Evolutionary conservation across 2,797 vertebrate species (phyloP).

Genomic region (Atherinosoma microstoma): DNA sequence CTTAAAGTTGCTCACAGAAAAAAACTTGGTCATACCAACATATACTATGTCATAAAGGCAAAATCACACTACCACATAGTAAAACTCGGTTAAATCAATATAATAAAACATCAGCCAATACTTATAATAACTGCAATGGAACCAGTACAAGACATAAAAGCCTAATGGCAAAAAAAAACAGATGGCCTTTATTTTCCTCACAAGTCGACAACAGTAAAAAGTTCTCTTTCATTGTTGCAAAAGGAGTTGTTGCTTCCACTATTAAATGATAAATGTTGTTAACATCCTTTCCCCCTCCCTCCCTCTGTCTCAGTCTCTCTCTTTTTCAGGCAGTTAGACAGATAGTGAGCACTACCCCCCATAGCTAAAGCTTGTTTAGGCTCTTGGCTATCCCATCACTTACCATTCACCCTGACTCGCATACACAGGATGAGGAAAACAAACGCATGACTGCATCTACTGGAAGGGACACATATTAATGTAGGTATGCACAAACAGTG

Average conservation of each 20-base stretch:
- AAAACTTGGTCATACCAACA: too few species aligned
- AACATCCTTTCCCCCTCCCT: background rate
- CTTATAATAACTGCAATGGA: background rate
- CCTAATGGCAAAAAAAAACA: background rate
- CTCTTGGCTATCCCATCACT: constrained; percentile 72
- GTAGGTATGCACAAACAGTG: constrained; percentile 21
- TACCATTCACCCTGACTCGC: constrained; percentile 67
- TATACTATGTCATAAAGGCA: too few species aligned
- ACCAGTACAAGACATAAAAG: background rate
- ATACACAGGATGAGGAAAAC: constrained; percentile 44
- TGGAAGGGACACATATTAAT: constrained; percentile 34
- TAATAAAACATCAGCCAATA: too few species aligned
- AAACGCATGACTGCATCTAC: constrained; percentile 42
- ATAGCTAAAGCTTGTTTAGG: constrained; percentile 74
- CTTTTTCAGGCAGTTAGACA: constrained; percentile 53
- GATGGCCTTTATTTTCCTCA: constrained; percentile 2
- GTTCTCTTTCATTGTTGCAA: constrained; percentile 29
- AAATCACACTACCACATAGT: too few species aligned
- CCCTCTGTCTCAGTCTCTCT: constrained; percentile 23
- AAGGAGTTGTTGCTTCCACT: constrained; percentile 36
- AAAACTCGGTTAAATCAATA: too few species aligned
- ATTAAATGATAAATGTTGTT: constrained; percentile 60
- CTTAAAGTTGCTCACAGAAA: too few species aligned
- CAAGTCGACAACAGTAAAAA: constrained; percentile 18
- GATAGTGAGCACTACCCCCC: constrained; percentile 61